Evolutionary conservation across 2,888 invertebrate genomes (phyloP).

Genomic region (Euzetes globulus): DNA sequence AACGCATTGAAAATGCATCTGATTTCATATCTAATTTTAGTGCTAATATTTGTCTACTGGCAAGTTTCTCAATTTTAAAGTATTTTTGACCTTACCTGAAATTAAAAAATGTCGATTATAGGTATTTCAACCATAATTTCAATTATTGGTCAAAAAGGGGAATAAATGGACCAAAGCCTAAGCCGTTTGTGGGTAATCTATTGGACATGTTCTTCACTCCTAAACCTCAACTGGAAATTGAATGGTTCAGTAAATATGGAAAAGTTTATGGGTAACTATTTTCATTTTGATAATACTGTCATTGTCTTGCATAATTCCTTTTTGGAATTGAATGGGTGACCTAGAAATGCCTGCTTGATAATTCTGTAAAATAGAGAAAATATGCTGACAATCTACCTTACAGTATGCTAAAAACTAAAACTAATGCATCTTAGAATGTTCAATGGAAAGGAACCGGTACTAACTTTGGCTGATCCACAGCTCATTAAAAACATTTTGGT

Average conservation of each 20-base stretch:
- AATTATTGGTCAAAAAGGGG: slow-evolving; percentile 2
- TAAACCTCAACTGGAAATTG: background rate
- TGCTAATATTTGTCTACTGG: too few species aligned
- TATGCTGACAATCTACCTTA: background rate
- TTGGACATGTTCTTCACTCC: background rate
- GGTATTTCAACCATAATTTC: background rate
- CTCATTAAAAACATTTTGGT: background rate
- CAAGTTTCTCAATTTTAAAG: too few species aligned
- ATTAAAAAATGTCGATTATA: too few species aligned
- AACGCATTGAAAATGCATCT: too few species aligned
- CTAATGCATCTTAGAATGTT: background rate
- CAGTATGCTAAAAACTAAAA: background rate
- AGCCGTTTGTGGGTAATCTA: background rate
- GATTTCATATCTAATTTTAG: too few species aligned
- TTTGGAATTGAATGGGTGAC: background rate
- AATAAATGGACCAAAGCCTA: background rate
- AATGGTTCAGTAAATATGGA: background rate
- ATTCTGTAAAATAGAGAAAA: background rate
- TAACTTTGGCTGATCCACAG: background rate
- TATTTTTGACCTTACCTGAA: too few species aligned
- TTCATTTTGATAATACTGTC: too few species aligned
- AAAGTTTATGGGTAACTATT: slow-evolving; percentile 6
- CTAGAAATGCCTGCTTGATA: too few species aligned
- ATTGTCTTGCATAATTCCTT: too few species aligned
- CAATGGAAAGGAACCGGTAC: background rate